Percentiles rank a stretch among this genome's conserved stretches.
Conservation (phyloP, 2,888 invertebrate genomes). For the Listrodromus nycthemerus region DNA sequence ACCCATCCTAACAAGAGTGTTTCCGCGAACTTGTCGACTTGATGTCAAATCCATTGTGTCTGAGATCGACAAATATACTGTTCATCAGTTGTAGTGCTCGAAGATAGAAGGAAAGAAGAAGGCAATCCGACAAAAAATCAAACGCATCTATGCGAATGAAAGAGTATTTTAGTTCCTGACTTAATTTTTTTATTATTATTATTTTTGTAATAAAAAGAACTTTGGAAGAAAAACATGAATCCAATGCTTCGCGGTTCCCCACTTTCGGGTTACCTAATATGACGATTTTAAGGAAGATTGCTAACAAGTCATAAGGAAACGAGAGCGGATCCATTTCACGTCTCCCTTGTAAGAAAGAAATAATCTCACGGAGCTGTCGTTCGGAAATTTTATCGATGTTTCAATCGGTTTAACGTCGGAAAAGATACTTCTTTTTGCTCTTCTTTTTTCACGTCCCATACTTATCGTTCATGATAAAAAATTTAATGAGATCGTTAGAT, state of each 20-base stretch:
- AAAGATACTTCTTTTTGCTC: slow-evolving; percentile 19
- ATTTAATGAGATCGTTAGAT: slow-evolving; percentile 38
- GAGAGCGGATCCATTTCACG: slow-evolving; percentile 27
- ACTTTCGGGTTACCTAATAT: slow-evolving; percentile 48
- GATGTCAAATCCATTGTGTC: slow-evolving; percentile 11
- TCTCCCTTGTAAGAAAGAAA: slow-evolving; percentile 38
- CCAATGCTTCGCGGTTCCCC: slow-evolving; percentile 33
- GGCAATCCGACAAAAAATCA: neutral
- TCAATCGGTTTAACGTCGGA: slow-evolving; percentile 1
- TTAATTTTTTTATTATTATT: neutral
- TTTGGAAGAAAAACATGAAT: neutral
- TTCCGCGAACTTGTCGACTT: slow-evolving; percentile 26
- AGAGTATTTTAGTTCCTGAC: neutral
- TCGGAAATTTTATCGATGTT: slow-evolving; percentile 51
- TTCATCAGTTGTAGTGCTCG: neutral
- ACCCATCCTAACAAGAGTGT: slow-evolving; percentile 34
- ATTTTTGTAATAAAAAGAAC: neutral
- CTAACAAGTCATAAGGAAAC: slow-evolving; percentile 57
- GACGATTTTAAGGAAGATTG: slow-evolving; percentile 12
- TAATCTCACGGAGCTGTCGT: slow-evolving; percentile 33
- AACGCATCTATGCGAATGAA: neutral
- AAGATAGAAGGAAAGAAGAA: neutral
- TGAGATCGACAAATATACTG: slow-evolving; percentile 28
- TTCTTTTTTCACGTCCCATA: slow-evolving; percentile 2
- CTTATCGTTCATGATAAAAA: slow-evolving; percentile 30